Evolutionary conservation across 2,113 vertebrate species (phyloP), one percentile per base, ranked within the genome.

Genomic region (Psittacara wagleri): DNA sequence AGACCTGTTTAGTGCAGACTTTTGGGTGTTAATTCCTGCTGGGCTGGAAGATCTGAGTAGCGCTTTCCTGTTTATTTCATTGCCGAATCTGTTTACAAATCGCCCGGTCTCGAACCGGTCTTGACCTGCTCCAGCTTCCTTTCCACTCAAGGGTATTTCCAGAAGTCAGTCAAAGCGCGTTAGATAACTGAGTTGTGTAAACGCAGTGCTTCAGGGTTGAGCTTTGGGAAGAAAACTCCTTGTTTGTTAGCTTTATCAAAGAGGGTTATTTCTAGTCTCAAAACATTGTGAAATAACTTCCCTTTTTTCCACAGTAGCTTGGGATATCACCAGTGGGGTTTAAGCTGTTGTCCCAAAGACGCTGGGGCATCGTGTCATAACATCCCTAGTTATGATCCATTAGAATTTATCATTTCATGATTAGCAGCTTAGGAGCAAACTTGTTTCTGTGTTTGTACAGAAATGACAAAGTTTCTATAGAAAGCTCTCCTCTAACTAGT

Each of bases 61-160:
- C 22, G 7, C 39, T 82, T 95, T 89, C 91, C 92, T 95, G 95
- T 91, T 94, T 96, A 73, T 84, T 93, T 82, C 17, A 19, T 68
- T 86, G 39, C 54, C 44, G 17, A 79, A 75, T 85, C 61, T 85
- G 69, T 61, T 91, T 87, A 79, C 70, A 78, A 81, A 68, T 93
- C 1, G 0, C 17, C 28, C 49, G 12, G 61, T 88, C 80, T 68
- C 74, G 46, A 83, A 75, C 49, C 63, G 67, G 8, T 57, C 83
- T 94, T 92, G 88, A 92, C 54, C 86, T 66, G 13, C 23, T 44
- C 29, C n/a, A 25, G n/a, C 52, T 85, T 93, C 49, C 74, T 83
- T 90, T 81, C 48, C 46, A 16, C 15, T 76, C 44, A 20, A 24
- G 63, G 80, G 80, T 89, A 43, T 89, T 91, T 92, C 93, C 74